phyloP scores from a whole-genome alignment of 2,888 invertebrate genomes.

The Trichopria drosophilae region DNA sequence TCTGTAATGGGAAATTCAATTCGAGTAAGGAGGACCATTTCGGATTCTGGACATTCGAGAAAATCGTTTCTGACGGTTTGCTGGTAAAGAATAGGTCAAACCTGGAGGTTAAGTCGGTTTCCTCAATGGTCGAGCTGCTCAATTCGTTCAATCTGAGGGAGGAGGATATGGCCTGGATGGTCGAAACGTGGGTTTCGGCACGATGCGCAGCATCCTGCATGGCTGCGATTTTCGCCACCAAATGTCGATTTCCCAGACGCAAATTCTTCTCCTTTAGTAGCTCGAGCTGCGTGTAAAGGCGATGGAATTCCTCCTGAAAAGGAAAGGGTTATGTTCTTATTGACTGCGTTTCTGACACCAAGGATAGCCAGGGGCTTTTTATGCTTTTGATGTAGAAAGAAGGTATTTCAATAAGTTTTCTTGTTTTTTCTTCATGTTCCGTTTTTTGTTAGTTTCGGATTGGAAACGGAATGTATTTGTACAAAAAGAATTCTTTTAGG shows the following conservation, averaged over 20 bases:
- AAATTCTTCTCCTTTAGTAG: conserved; percentile 77
- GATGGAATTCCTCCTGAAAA: conserved; percentile 77
- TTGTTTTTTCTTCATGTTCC: too few species aligned
- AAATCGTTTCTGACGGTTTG: neutral
- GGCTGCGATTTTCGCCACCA: conserved; percentile 75
- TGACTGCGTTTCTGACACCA: too few species aligned
- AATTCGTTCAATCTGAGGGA: conserved; percentile 52
- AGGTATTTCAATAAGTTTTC: too few species aligned
- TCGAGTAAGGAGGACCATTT: neutral
- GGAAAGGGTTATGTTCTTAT: neutral
- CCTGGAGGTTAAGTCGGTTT: neutral
- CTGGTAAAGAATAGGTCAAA: neutral
- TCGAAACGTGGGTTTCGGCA: conserved; percentile 63
- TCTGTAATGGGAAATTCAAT: too few species aligned
- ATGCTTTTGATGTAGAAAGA: too few species aligned
- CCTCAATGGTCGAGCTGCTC: conserved; percentile 24
- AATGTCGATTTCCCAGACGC: conserved; percentile 73
- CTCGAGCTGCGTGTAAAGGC: conserved; percentile 78
- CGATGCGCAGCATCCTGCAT: conserved; percentile 79
- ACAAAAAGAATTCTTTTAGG: too few species aligned
- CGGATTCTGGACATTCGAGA: neutral
- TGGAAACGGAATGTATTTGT: too few species aligned
- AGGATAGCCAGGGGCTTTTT: too few species aligned
- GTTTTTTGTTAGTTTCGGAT: too few species aligned
- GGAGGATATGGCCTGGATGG: conserved; percentile 50